These are phyloP conservation scores for Drosophila leontia DNA, from an alignment of 1,140 invertebrate genomes.

Conservation along the genomic window DNA sequence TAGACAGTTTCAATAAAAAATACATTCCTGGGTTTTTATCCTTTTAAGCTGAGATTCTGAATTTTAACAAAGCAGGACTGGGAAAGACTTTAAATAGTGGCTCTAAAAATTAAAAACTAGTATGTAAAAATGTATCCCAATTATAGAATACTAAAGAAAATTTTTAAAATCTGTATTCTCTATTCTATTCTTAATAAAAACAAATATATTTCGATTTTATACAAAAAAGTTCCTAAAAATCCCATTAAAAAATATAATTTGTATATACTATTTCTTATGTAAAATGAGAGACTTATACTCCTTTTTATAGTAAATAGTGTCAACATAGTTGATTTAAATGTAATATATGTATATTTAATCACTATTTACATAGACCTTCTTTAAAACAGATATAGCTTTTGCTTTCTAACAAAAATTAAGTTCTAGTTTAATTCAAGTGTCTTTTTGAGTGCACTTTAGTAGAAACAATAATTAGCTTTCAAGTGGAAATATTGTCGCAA, in stretches of 20 bases:
- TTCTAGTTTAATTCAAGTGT: too few species aligned
- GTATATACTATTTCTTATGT: background rate
- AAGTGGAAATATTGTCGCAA: constrained; percentile 14
- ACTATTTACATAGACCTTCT: background rate
- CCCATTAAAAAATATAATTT: background rate
- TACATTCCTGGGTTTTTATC: background rate
- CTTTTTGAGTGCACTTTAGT: background rate
- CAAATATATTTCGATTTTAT: too few species aligned
- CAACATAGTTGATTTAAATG: background rate
- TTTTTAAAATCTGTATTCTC: too few species aligned
- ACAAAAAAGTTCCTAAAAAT: too few species aligned
- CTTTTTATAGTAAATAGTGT: background rate
- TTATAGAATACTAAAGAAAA: background rate
- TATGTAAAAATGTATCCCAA: background rate
- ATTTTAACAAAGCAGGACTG: too few species aligned
- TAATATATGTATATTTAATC: background rate
- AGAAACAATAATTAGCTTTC: constrained; percentile 5
- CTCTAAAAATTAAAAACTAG: background rate
- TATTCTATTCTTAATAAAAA: too few species aligned
- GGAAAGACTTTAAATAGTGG: background rate
- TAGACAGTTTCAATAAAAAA: rapidly evolving
- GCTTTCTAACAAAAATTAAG: background rate
- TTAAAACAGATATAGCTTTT: background rate
- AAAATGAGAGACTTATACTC: background rate
- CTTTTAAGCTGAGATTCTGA: background rate